Conservation (phyloP, 2,797 vertebrate species). For the Mus minutoides region DNA sequence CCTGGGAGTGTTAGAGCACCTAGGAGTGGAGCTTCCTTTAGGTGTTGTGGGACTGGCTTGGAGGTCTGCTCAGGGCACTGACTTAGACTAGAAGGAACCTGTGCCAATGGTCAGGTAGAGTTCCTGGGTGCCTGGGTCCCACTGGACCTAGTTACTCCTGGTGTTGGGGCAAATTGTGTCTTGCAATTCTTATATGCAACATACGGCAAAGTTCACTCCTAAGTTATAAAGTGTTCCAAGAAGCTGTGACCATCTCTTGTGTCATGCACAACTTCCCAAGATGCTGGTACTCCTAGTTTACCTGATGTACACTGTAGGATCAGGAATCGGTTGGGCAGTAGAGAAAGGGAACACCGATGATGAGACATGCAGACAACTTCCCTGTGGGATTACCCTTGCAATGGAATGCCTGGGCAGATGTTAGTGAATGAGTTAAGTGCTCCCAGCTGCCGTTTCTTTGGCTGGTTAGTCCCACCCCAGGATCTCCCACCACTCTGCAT, state of each 20-base stretch:
- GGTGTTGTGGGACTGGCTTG: too few species aligned
- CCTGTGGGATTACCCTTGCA: background rate
- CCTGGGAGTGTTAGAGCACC: too few species aligned
- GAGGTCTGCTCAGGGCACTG: too few species aligned
- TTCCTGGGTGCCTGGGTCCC: too few species aligned
- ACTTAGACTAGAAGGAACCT: too few species aligned
- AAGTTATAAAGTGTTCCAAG: background rate
- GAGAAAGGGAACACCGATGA: rapidly evolving
- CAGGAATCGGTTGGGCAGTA: too few species aligned
- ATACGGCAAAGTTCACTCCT: background rate
- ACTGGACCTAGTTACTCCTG: too few species aligned
- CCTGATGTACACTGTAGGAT: background rate
- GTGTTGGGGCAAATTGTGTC: background rate
- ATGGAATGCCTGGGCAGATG: background rate
- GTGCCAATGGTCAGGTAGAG: too few species aligned
- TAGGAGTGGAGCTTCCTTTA: too few species aligned
- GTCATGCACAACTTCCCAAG: background rate
- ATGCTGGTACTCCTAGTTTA: background rate
- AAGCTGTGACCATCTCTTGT: background rate
- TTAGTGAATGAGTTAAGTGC: rapidly evolving
- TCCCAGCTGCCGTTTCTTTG: too few species aligned
- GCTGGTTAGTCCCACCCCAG: background rate
- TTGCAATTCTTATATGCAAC: background rate
- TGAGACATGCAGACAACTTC: too few species aligned
- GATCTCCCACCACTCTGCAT: background rate